Conservation (phyloP, 2,797 vertebrate species). For the Sarcophilus harrisii region DNA sequence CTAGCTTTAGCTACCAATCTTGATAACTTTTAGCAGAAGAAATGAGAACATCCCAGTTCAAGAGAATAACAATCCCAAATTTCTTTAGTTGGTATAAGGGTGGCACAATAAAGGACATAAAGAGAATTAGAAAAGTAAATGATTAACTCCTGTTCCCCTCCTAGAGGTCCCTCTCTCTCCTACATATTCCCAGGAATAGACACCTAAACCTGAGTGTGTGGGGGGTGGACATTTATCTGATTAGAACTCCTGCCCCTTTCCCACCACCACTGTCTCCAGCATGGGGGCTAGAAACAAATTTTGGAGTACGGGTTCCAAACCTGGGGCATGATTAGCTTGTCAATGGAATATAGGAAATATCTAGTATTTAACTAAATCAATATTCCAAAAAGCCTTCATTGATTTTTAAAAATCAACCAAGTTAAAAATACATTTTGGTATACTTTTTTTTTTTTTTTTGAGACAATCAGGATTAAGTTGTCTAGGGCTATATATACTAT, state of each 20-base stretch:
- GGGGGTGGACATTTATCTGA: neutral
- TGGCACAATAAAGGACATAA: neutral
- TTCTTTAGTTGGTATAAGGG: neutral
- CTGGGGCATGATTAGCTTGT: neutral
- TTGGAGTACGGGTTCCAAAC: neutral
- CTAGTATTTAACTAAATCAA: neutral
- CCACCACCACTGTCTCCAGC: neutral
- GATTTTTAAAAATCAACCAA: neutral
- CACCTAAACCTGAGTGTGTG: neutral
- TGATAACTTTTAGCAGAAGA: neutral
- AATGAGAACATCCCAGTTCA: neutral
- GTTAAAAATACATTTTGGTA: neutral
- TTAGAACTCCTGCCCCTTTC: neutral
- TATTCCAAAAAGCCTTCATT: neutral
- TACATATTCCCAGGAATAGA: neutral
- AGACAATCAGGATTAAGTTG: neutral
- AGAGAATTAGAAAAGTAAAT: neutral
- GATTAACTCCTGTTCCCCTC: neutral
- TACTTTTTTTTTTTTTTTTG: neutral
- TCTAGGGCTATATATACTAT: neutral
- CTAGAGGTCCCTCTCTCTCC: neutral
- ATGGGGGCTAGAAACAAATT: neutral
- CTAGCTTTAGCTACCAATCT: neutral
- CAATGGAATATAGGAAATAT: neutral
- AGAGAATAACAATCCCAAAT: neutral